phyloP scores from a whole-genome alignment of 2,888 invertebrate species.

The Epinotia ramella region DNA sequence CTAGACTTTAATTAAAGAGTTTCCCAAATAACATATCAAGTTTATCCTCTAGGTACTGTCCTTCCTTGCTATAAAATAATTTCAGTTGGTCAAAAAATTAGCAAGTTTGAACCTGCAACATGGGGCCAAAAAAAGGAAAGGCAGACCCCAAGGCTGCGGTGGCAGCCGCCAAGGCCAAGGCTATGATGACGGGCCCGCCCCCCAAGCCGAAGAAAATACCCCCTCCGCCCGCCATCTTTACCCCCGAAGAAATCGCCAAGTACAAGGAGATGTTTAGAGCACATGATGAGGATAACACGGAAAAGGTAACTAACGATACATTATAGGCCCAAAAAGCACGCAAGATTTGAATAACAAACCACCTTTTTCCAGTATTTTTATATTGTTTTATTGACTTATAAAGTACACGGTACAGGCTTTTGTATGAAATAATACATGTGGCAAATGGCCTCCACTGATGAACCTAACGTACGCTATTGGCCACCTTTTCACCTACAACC shows the following conservation, averaged over 20 bases:
- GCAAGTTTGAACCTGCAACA: slow-evolving; percentile 44
- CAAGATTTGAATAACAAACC: too few relatives aligned
- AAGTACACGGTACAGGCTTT: too few relatives aligned
- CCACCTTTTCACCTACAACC: neutral
- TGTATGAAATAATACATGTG: too few relatives aligned
- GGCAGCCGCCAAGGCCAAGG: slow-evolving; percentile 48
- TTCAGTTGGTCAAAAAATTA: neutral
- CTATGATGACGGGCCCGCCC: slow-evolving; percentile 56
- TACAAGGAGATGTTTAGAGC: slow-evolving; percentile 72
- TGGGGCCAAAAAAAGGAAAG: slow-evolving; percentile 69
- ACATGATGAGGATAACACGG: slow-evolving; percentile 73
- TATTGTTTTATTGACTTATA: too few relatives aligned
- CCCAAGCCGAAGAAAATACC: slow-evolving; percentile 75
- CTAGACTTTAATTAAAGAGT: too few relatives aligned
- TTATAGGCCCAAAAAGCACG: too few relatives aligned
- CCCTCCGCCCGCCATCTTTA: slow-evolving; percentile 75
- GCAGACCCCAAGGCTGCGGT: slow-evolving; percentile 52
- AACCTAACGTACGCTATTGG: too few relatives aligned
- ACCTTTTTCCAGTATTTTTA: too few relatives aligned
- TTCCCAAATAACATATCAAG: too few relatives aligned
- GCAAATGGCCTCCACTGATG: too few relatives aligned
- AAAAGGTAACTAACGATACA: slow-evolving; percentile 61
- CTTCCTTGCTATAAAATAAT: neutral
- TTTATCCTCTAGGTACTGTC: too few relatives aligned
- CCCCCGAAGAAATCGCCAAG: slow-evolving; percentile 64